Conservation (phyloP, 2,113 vertebrate species). For the Ovis aries region DNA sequence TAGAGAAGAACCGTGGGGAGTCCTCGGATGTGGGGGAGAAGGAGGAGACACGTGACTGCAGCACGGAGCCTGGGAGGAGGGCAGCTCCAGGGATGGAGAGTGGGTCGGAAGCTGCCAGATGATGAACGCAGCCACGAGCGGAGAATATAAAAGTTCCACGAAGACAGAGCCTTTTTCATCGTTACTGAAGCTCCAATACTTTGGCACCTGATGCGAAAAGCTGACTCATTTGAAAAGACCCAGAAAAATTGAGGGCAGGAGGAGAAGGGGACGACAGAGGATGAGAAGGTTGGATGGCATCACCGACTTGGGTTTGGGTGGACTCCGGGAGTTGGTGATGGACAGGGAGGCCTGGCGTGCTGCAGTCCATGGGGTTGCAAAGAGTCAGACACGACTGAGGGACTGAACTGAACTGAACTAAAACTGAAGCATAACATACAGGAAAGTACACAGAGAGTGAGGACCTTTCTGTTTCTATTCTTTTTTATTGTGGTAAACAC, state of each 20-base stretch:
- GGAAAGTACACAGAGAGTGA: not conserved
- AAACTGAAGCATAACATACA: not conserved
- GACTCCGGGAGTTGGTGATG: not conserved
- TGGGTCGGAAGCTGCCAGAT: not conserved
- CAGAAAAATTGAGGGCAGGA: not conserved
- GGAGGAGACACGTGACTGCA: accelerated
- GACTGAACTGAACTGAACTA: not conserved
- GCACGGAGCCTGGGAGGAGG: not conserved
- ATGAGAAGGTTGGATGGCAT: not conserved
- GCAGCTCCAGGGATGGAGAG: not conserved
- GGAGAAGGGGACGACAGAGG: not conserved
- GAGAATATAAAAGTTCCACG: not conserved
- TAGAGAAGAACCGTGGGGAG: not conserved
- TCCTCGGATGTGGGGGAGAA: accelerated
- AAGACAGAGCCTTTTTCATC: not conserved
- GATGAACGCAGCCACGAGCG: not conserved
- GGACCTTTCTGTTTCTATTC: not conserved
- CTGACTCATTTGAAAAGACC: not conserved
- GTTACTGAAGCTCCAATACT: not conserved
- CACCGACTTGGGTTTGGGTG: not conserved
- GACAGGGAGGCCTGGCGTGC: not conserved
- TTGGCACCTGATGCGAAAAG: not conserved
- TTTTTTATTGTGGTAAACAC: not conserved
- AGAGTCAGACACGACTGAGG: not conserved
- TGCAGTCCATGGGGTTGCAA: not conserved